Evolutionary conservation across 2,888 invertebrate species (phyloP), one percentile per base, ranked within the genome.

Genomic region (Parthenolecanium corni): DNA sequence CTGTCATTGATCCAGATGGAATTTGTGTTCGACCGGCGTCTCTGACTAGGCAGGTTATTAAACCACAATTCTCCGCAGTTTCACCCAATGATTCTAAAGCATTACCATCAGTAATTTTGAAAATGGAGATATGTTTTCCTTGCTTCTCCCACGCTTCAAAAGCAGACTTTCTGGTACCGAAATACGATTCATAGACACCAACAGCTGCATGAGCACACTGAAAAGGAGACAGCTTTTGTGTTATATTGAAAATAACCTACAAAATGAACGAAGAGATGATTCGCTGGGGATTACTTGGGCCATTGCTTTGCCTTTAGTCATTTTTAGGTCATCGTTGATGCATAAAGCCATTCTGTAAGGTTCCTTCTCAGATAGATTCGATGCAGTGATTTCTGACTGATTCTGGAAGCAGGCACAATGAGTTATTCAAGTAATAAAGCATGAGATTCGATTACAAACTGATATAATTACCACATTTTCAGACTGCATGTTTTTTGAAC

Each of bases 11-110:
- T 67, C 93, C 93, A 1, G 87, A 82, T 44, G 85, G 85, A 66
- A 96, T 87, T 76, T 96, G 94, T 4, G 95, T 96, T 68, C 89
- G 82, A 1, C 96, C 96, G 2, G 95, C 95, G 76, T 96, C 95
- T 67, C 83, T 78, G 65, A 96, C 84, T 42, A 90, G 71, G 66
- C 85, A 84, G 6, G 84, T 81, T 44, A 85, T 76, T 0, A 95
- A 75, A 25, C 87, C 85, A 65, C 79, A 72, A 36, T 12, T 6
- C 40, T 80, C 76, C 68, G 79, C 82, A 65, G 81, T 77, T 62
- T 78, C 78, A 40, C 82, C 79, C 62, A 94, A 76, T 66, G 81
- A 76, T 67, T 83, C 75, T 68, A 95, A 75, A 69, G 85, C 83
- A 54, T 80, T 78, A 73, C 91, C 85, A 46, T 66, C 67, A 12